These are phyloP conservation scores for Drosophila mettleri DNA, from an alignment of 2,888 invertebrate species.

Conservation along the genomic window DNA sequence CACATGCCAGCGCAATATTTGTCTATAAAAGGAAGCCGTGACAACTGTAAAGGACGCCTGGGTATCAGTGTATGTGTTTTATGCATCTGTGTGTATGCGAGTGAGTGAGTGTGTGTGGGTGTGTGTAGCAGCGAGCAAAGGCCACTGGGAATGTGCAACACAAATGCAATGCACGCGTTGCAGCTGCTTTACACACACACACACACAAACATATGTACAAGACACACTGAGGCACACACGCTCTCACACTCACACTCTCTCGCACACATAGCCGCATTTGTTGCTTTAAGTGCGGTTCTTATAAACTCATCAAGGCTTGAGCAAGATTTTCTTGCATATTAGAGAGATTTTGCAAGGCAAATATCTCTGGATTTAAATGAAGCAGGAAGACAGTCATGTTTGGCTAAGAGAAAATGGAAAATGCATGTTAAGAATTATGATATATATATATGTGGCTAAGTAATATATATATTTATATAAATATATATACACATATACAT, in stretches of 20 bases:
- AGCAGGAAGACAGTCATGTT: conserved; percentile 1
- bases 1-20: conserved; percentile 73
- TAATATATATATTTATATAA: background rate
- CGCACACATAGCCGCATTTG: background rate
- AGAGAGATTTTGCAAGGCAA: conserved; percentile 10
- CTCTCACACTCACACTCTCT: background rate
- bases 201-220: background rate
- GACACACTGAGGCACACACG: background rate
- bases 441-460: background rate
- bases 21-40: conserved; percentile 73
- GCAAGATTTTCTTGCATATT: conserved; percentile 19
- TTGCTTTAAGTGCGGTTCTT: conserved; percentile 29
- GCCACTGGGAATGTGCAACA: conserved; percentile 31
- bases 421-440: background rate
- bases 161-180: conserved; percentile 46
- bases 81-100: background rate
- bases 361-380: conserved; percentile 6
- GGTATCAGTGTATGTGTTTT: background rate
- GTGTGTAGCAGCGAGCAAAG: conserved; percentile 13
- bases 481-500: background rate
- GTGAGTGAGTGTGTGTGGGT: background rate
- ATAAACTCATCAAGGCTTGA: conserved; percentile 32
- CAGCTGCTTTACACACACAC: conserved; percentile 42
- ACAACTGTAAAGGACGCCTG: conserved; percentile 51
- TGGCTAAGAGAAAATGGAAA: conserved; percentile 1